phyloP scores from a whole-genome alignment of 2,888 invertebrate genomes.

The Eucera pruinosa region DNA sequence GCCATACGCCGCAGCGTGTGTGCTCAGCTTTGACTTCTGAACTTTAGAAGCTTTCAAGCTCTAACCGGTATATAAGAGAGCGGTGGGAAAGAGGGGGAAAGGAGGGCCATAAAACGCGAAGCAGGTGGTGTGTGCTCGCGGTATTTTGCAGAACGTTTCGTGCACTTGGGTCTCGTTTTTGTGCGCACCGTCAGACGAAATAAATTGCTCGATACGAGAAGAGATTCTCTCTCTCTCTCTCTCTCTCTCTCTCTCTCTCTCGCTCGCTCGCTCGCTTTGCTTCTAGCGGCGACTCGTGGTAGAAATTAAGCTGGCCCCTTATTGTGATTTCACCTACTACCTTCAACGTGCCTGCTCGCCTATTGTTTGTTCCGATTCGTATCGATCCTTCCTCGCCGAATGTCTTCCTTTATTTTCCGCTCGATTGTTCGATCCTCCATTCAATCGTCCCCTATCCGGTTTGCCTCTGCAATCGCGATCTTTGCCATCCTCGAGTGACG shows the following conservation, averaged over 20 bases:
- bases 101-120: slow-evolving; percentile 41
- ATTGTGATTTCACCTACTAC: background rate
- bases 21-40: slow-evolving; percentile 71
- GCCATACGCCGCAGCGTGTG: slow-evolving; percentile 56
- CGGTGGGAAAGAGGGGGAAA: background rate
- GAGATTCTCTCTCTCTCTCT: too few species aligned
- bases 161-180: slow-evolving; percentile 6
- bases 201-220: slow-evolving; percentile 32
- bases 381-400: slow-evolving; percentile 7
- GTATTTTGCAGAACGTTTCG: slow-evolving; percentile 10
- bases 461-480: background rate
- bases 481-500: slow-evolving; percentile 7
- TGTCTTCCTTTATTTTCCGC: slow-evolving; percentile 10
- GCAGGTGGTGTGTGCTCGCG: background rate
- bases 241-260: too few species aligned
- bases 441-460: background rate
- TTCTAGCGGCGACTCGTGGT: background rate
- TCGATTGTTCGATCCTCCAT: slow-evolving; percentile 17
- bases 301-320: slow-evolving; percentile 38
- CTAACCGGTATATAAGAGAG: slow-evolving; percentile 7
- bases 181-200: background rate
- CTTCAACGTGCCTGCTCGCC: background rate
- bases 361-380: background rate
- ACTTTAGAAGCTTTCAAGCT: slow-evolving; percentile 70
- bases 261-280: too few species aligned